Evolutionary conservation across 2,113 vertebrate species (phyloP).

Genomic region (Collichthys lucidus): DNA sequence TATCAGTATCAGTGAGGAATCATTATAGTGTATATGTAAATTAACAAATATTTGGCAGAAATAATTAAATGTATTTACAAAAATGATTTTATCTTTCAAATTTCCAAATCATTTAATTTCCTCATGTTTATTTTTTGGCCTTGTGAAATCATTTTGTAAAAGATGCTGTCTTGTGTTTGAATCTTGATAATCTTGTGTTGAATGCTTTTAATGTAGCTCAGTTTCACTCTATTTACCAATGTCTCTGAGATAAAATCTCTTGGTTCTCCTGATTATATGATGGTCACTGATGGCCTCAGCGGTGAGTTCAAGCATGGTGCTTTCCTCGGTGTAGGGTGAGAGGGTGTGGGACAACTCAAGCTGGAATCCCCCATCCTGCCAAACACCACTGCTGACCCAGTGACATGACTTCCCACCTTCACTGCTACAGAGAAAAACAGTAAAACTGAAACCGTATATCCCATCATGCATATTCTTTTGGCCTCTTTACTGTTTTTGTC

Average conservation of each 20-base stretch:
- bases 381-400: slow-evolving; percentile 60
- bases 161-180: neutral
- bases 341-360: slow-evolving; percentile 75
- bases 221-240: slow-evolving; percentile 75
- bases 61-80: neutral
- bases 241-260: slow-evolving; percentile 79
- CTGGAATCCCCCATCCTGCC: slow-evolving; percentile 24
- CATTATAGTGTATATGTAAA: neutral
- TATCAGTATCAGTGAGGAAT: neutral
- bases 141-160: neutral
- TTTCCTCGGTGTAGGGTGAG: slow-evolving; percentile 80
- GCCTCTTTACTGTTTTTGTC: neutral
- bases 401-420: slow-evolving; percentile 37
- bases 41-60: neutral
- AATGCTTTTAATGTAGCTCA: slow-evolving; percentile 14
- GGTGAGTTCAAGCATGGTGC: slow-evolving; percentile 65
- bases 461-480: neutral
- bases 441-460: neutral
- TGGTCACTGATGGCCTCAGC: slow-evolving; percentile 65
- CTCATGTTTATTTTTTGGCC: neutral
- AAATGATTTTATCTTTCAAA: neutral
- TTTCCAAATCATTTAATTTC: neutral
- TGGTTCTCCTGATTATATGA: slow-evolving; percentile 46
- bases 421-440: slow-evolving; percentile 47
- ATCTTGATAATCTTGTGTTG: slow-evolving; percentile 19